Base-by-base conservation (phyloP, 1,140 invertebrate species). In the Drosophila hydei region DNA sequence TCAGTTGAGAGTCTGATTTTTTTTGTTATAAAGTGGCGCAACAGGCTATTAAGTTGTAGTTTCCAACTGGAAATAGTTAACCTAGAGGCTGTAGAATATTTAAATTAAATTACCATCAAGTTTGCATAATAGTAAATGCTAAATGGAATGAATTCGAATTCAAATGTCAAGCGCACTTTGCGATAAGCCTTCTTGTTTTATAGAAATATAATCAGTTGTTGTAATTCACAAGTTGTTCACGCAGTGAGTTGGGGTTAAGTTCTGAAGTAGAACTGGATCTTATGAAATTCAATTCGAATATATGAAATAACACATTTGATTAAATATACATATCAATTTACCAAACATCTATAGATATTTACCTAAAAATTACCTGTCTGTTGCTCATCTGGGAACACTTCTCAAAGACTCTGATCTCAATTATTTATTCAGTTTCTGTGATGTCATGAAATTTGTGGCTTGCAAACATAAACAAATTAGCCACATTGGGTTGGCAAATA, bases 381-480 rank as follows among this genome's bases (percentile, higher is more conserved):
- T 12, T 12, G 14, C 23, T 48, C 36, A 19, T 21, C 9, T 19
- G 30, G 25, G 30, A 50, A 21, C 25, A 8, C 6, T 9, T 30
- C n/a, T 48, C 43, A 43, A 43, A 43, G 42, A 21, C 16, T 42
- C 23, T 11, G 40, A 5, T 33, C 16, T 60, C 33, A 48, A 60
- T 68, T 60, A 21, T 68, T 42, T 51, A 45, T 11, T 18, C 30
- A 43, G 16, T 40, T 63, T 12, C 6, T 21, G 12, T 70, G 59
- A 70, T 18, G 30, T 63, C 60, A 63, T 33, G 7, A 16, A 27
- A 14, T 36, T 25, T 19, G 64, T 36, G 63, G 19, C 5, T 9
- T 27, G 45, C 14, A 54, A 59, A 42, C 43, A 50, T 50, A 36
- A 60, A 68, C 63, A 72, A 67, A 72, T 59, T 55, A 52, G 23